Base-by-base conservation (phyloP, 2,113 vertebrate species). In the Megaceryle maxima region DNA sequence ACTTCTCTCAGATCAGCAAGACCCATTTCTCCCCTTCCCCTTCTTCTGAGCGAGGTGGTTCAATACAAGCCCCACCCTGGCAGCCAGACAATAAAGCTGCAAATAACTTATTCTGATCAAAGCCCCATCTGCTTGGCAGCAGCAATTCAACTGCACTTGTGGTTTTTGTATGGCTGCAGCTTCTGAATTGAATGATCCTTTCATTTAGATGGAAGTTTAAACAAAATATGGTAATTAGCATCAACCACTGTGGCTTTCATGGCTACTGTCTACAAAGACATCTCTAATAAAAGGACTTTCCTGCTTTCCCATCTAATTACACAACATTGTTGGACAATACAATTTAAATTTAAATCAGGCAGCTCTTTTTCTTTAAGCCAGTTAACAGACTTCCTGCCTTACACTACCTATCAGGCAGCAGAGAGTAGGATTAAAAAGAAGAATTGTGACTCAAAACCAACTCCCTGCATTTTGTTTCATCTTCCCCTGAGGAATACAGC, bases 171-270 rank as follows among this genome's bases (percentile, higher is more conserved):
- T 66, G 93, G 95, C 92, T 96, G 94, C 90, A 95, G 96, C 89
- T 95, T 92, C 87, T 69, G 95, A 96, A 91, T 89, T 95, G 94
- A 97, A 97, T 81, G 88, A 96, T 95, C 94, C 86, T 96, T 96
- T 97, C 96, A 96, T 93, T 96, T 95, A 87, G 83, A 96, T 94
- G 86, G 94, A 95, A 97, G 92, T 95, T 96, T 97, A 95, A 97
- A 96, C 95, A 97, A 97, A 97, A 97, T 97, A 97, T 96, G 96
- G 84, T 97, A 97, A 97, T 97, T 96, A 96, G 86, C 94, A 89
- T 96, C 95, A 97, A 94, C 95, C 93, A 95, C 92, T 77, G 93
- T 41, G 88, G 92, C 93, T 96, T 97, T 97, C 97, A 97, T 75
- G 82, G 93, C 91, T 92, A 93, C 85, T 93, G 86, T 95, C 92